Evolutionary conservation across 2,797 vertebrate genomes (phyloP).

Genomic region (Arctocebus calabarensis): DNA sequence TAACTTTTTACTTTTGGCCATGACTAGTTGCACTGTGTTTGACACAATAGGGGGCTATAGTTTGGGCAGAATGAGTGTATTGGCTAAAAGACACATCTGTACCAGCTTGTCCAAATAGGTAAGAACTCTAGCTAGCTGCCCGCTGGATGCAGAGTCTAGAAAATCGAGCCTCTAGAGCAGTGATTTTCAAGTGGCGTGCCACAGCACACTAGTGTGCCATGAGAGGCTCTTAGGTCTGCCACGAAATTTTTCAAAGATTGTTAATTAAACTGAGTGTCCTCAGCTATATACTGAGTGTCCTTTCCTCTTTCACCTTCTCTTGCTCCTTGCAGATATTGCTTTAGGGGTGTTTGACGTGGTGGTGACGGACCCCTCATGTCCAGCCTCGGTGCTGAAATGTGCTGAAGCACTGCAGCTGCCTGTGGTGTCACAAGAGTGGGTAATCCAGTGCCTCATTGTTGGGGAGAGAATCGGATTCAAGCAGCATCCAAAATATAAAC

Average conservation of each 20-base stretch:
- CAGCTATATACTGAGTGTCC: not conserved
- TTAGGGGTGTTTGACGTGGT: slow-evolving; percentile 93
- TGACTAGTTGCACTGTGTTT: not conserved
- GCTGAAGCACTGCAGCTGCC: slow-evolving; percentile 91
- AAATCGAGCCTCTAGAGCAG: not conserved
- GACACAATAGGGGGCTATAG: not conserved
- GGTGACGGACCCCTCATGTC: slow-evolving; percentile 92
- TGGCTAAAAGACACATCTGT: not conserved
- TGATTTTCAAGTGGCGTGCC: too few relatives aligned
- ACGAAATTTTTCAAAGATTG: too few relatives aligned
- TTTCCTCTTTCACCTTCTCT: slow-evolving; percentile 66
- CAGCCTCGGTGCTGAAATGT: slow-evolving; percentile 90
- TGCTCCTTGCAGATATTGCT: slow-evolving; percentile 90
- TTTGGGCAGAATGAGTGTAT: slow-evolving; percentile 29
- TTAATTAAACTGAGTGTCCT: too few relatives aligned
- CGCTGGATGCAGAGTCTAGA: not conserved
- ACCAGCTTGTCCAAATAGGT: not conserved
- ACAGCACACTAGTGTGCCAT: too few relatives aligned
- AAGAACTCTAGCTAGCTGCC: not conserved
- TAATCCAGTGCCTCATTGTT: slow-evolving; percentile 95
- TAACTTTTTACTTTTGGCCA: not conserved
- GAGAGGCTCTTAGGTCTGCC: too few relatives aligned
- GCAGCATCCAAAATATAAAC: slow-evolving; percentile 92
- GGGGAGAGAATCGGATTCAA: slow-evolving; percentile 92
- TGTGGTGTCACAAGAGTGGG: slow-evolving; percentile 96